Evolutionary conservation across 2,113 vertebrate species (phyloP).

Genomic region (Struthidea cinerea): DNA sequence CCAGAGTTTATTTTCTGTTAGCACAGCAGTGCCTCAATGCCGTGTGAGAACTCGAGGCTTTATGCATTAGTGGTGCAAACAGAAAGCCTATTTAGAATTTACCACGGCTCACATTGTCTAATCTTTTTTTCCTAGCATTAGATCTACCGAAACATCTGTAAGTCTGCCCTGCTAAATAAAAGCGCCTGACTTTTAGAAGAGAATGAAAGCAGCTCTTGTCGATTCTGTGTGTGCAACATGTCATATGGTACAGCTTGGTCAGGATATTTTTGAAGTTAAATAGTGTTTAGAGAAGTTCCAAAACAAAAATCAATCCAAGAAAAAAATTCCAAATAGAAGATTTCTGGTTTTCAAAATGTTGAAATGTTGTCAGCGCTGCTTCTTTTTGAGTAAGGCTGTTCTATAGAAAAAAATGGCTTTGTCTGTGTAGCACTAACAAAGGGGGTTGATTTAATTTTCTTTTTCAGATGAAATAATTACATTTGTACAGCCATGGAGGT

Average conservation of each 20-base stretch:
- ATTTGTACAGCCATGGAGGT: background rate
- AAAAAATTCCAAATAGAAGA: background rate
- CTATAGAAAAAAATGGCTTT: background rate
- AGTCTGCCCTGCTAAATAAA: constrained; percentile 11
- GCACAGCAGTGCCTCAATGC: background rate
- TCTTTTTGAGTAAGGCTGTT: background rate
- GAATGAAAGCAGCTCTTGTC: constrained; percentile 32
- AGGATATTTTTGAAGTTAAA: constrained; percentile 49
- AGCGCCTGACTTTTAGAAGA: background rate
- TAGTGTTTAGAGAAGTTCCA: constrained; percentile 40
- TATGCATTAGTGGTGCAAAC: background rate
- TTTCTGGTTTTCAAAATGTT: constrained; percentile 5
- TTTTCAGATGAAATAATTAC: background rate
- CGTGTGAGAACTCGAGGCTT: background rate
- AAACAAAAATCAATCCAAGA: constrained; percentile 42
- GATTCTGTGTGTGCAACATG: constrained; percentile 19
- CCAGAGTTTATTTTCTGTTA: background rate
- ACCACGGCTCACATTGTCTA: background rate
- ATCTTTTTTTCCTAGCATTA: background rate
- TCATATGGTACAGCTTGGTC: constrained; percentile 48
- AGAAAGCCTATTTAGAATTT: constrained; percentile 26
- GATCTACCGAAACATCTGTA: background rate
- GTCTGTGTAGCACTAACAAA: background rate
- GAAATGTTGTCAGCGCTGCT: background rate
- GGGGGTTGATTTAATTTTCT: background rate